Base-by-base conservation (phyloP, 2,797 vertebrate species). In the Uromys caudimaculatus region DNA sequence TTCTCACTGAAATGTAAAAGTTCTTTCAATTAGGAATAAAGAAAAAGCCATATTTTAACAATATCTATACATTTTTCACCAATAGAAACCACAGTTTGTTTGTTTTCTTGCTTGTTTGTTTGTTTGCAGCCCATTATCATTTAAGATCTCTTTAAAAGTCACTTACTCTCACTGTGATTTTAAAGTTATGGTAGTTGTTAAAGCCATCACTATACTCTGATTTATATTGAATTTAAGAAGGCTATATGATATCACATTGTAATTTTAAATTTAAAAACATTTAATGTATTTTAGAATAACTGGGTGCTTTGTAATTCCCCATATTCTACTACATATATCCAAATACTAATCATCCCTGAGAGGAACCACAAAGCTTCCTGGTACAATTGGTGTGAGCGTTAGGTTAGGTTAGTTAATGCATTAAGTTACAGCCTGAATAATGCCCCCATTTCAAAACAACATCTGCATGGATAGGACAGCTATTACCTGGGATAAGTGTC, bases 161-260 rank as follows among this genome's bases (percentile, higher is more conserved):
- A 78, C 64, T 95, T 88, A 41, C 76, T 32, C 0, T 82, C 73
- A 78, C 77, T 3, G 41, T 12, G 52, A 44, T n/a, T 86, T 95
- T 95, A 50, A 89, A 93, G 44, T 92, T 82, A 47, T 77, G 50
- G 17, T 79, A 50, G 58, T 79, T 97, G 58, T 84, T 95, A 90
- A 95, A 76, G 54, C 21, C 0, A 81, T 50, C 29, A 27, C 38
- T 87, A 82, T 35, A 81, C 79, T 86, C 38, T 89, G 27, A 89
- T 89, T 10, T 86, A 67, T 93, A 91, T 47, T 62, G 87, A 76
- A 29, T 94, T 94, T 69, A 78, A 90, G n/a, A 64, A 92, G 11
- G 35, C 47, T 13, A 27, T 32, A 38, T 81, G 58, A 86, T 67
- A 35, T 71, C 86, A 73, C 35, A 35, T 50, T 13, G 54, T 44